phyloP scores from a whole-genome alignment of 2,797 vertebrate species.

The Kryptopterus vitreolus region DNA sequence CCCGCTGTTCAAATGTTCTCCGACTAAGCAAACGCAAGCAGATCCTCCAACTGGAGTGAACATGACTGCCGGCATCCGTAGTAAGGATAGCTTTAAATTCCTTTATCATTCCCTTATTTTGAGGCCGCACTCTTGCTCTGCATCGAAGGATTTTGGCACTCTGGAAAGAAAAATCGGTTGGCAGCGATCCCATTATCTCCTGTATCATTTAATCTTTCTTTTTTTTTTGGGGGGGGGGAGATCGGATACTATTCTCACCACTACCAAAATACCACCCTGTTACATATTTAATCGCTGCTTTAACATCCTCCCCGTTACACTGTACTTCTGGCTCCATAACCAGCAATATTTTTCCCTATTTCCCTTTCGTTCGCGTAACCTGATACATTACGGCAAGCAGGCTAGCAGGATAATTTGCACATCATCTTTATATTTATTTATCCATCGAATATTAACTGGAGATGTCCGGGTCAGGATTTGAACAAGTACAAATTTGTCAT shows the following conservation, averaged over 20 bases:
- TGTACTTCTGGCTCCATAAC: conserved; percentile 9
- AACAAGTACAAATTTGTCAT: neutral
- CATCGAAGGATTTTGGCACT: neutral
- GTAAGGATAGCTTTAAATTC: neutral
- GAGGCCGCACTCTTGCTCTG: neutral
- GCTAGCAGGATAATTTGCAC: neutral
- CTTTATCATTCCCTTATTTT: neutral
- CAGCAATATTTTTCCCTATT: conserved; percentile 7
- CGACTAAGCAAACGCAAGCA: neutral
- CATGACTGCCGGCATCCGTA: conserved; percentile 2
- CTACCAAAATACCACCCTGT: conserved; percentile 43
- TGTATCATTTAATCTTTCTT: conserved; percentile 36
- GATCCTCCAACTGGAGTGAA: neutral
- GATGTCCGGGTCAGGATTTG: neutral
- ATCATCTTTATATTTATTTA: neutral
- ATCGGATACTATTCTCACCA: conserved; percentile 33
- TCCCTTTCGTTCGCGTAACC: neutral
- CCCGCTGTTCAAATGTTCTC: conserved; percentile 8
- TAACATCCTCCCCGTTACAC: conserved; percentile 25
- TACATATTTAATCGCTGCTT: conserved; percentile 52
- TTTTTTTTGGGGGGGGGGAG: too few species aligned
- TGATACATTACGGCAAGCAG: neutral
- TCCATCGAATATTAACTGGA: neutral
- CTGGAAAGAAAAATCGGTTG: conserved; percentile 21
- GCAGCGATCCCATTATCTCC: conserved; percentile 33